These are phyloP conservation scores for Carapus acus DNA, from an alignment of 2,797 vertebrate species.

Conservation along the genomic window DNA sequence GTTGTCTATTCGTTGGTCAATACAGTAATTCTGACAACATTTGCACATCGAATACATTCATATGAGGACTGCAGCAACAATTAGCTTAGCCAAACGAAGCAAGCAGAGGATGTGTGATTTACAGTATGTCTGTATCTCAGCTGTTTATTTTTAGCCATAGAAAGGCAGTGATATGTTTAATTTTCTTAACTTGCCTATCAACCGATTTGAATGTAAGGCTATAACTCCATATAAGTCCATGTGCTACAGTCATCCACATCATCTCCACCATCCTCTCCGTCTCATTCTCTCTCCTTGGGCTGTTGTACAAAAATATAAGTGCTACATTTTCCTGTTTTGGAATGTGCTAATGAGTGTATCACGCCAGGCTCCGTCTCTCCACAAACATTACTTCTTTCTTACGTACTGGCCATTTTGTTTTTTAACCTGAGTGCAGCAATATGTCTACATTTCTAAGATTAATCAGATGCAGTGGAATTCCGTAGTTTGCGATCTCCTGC, in stretches of 20 bases:
- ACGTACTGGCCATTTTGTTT: neutral
- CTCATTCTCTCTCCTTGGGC: slow-evolving; percentile 33
- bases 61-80: too few relatives aligned
- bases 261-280: slow-evolving; percentile 9
- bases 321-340: slow-evolving; percentile 45
- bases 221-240: slow-evolving; percentile 9
- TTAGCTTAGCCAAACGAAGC: too few relatives aligned
- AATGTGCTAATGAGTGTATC: slow-evolving; percentile 52
- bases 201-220: neutral
- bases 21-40: too few relatives aligned
- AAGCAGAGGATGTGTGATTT: too few relatives aligned
- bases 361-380: slow-evolving; percentile 32
- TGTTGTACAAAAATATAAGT: slow-evolving; percentile 34
- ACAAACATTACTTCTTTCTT: slow-evolving; percentile 5
- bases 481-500: slow-evolving; percentile 1
- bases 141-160: neutral
- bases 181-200: neutral
- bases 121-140: too few relatives aligned
- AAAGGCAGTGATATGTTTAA: neutral
- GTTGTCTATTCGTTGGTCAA: too few relatives aligned
- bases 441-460: neutral
- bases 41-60: too few relatives aligned
- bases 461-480: neutral
- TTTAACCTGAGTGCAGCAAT: neutral
- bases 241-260: slow-evolving; percentile 39